Evolutionary conservation across 2,797 vertebrate species (phyloP), one percentile per base, ranked within the genome.

Genomic region (Kryptolebias ocellatus): DNA sequence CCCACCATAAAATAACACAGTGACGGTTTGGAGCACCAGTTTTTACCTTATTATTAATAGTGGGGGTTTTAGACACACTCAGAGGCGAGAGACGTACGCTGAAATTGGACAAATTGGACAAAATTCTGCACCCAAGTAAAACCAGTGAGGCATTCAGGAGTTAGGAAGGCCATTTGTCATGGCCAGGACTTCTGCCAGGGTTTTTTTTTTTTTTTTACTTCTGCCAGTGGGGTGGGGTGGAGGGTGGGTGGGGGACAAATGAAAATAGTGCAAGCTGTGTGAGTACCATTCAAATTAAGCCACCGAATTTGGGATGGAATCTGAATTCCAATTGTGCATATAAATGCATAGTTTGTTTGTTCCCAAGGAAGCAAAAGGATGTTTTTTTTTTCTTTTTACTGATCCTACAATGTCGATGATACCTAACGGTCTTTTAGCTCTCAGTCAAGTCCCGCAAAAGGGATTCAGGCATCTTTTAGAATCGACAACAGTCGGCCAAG

Each of bases 41-140:
- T 87, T 88, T 80, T 79, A 77, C 69, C 70, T 89, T 84, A 87
- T 89, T 84, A 87, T 85, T 88, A 80, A 90, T 75, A 62, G 63
- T 2, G 8, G 54, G 70, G 64, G 69, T 53, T 70, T 70, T 61
- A 64, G 51, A 65, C 46, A 17, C 37, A 34, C 55, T 70, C 63
- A 67, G 28, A 73, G 59, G 66, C 60, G 4, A 5, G 11, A 70
- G 70, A 79, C 34, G 15, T 29, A 29, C 29, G 0, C 62, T 20
- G 70, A 65, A 86, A 85, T 86, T 86, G 86, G 79, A 79, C 57
- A 50, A 78, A 83, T 37, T 76, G 67, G 53, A 55, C 60, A 28
- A 65, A 73, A 83, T n/a, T 45, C 75, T 56, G 74, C 66, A 31
- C 58, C 54, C 50, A 20, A 68, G 63, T 67, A 51, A 78, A 76